These are phyloP conservation scores for Rhodinocichla rosea DNA, from an alignment of 2,113 vertebrate species.

Conservation along the genomic window DNA sequence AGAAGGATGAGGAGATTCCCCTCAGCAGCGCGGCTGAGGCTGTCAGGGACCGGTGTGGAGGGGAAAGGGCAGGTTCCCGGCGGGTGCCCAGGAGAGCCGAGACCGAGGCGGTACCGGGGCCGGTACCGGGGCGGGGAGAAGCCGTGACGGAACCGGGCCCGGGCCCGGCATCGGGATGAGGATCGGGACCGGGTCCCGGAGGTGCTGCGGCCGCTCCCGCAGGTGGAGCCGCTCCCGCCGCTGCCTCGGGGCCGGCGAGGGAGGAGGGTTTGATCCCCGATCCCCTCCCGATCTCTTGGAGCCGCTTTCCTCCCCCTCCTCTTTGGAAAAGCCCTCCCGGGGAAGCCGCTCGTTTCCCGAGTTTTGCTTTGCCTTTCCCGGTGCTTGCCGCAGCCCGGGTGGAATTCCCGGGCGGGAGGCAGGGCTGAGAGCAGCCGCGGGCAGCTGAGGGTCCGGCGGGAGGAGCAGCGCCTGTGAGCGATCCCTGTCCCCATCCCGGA, in stretches of 20 bases:
- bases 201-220: background rate
- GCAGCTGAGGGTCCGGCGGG: accelerated
- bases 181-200: background rate
- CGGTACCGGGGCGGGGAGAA: accelerated
- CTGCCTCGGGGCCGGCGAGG: too few species aligned
- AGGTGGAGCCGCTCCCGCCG: background rate
- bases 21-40: background rate
- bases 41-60: background rate
- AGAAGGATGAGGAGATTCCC: background rate
- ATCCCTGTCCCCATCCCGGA: background rate
- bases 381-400: background rate
- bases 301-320: background rate
- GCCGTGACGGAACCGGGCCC: background rate
- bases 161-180: too few species aligned
- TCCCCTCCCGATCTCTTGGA: background rate
- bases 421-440: accelerated
- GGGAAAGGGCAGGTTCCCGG: background rate
- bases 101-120: background rate
- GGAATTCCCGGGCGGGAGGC: background rate
- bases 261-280: too few species aligned
- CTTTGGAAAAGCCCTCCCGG: background rate
- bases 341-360: background rate
- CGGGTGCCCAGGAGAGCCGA: background rate
- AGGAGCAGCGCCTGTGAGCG: background rate
- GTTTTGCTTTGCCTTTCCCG: background rate